phyloP scores from a whole-genome alignment of 1,140 invertebrate species.

The Drosophila burlai region DNA sequence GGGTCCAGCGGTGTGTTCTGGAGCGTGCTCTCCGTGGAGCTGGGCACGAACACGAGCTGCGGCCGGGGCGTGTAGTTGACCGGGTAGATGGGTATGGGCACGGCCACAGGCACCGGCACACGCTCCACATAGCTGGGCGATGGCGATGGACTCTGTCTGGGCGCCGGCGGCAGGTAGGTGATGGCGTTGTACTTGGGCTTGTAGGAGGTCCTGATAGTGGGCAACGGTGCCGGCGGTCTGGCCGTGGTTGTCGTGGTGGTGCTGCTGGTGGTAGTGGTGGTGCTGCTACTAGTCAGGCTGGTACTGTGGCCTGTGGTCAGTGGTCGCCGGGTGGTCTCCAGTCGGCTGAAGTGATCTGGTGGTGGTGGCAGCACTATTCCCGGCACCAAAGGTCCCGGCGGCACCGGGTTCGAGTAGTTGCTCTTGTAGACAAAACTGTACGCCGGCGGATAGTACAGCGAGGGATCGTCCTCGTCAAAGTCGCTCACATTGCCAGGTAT shows the following conservation, averaged over 20 bases:
- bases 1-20: conserved; percentile 33
- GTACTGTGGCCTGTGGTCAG: conserved; percentile 22
- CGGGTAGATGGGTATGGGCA: conserved; percentile 78
- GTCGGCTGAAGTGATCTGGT: conserved; percentile 91
- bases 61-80: conserved; percentile 65
- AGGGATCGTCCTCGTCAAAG: conserved; percentile 94
- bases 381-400: conserved; percentile 93
- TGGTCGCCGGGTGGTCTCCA: conserved; percentile 52
- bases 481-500: conserved; percentile 82
- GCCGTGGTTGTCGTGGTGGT: conserved; percentile 14
- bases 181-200: conserved; percentile 62
- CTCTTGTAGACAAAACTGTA: conserved; percentile 94
- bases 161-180: conserved; percentile 41
- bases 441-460: conserved; percentile 94
- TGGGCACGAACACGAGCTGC: conserved; percentile 71
- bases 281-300: conserved; percentile 27
- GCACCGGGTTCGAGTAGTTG: conserved; percentile 91
- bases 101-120: conserved; percentile 73
- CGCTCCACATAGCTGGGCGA: conserved; percentile 66
- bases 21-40: conserved; percentile 46
- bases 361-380: conserved; percentile 95
- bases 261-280: conserved; percentile 17
- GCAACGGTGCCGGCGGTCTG: conserved; percentile 5
- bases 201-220: conserved; percentile 23
- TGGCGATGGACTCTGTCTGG: conserved; percentile 1